Evolutionary conservation across 2,888 invertebrate species (phyloP).

Genomic region (Drosophila nigricruria): DNA sequence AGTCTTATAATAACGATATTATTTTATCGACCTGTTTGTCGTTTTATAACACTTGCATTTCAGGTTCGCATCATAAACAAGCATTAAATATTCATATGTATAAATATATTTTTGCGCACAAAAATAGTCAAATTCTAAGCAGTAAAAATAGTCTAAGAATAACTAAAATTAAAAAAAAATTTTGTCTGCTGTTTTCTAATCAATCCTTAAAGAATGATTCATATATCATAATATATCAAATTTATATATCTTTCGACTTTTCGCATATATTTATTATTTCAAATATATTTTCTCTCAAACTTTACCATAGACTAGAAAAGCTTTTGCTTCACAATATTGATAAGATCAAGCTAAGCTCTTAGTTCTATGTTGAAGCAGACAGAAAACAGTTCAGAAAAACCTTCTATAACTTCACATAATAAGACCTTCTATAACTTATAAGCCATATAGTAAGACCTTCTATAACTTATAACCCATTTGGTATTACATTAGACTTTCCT

Average conservation of each 20-base stretch:
- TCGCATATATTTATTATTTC: not conserved
- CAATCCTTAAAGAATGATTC: too few species aligned
- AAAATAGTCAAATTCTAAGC: not conserved
- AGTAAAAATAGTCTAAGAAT: not conserved
- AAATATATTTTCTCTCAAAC: not conserved
- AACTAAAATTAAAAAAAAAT: not conserved
- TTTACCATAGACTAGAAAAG: not conserved
- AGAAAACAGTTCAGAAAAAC: not conserved
- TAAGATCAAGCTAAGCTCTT: not conserved
- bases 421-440: too few species aligned
- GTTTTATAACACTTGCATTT: constrained; percentile 35
- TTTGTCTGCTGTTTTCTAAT: too few species aligned
- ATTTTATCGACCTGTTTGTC: constrained; percentile 9
- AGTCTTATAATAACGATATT: constrained; percentile 6
- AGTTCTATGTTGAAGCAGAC: not conserved
- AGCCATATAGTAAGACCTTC: not conserved
- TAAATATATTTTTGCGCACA: not conserved
- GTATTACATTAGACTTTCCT: not conserved
- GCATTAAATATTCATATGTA: not conserved
- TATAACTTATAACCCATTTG: not conserved
- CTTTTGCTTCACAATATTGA: not conserved
- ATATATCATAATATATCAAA: too few species aligned
- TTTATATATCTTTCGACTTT: too few species aligned
- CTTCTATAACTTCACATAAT: not conserved
- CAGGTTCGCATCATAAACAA: not conserved